Conservation (phyloP, 2,797 vertebrate species). For the Melanotaenia trifasciata region DNA sequence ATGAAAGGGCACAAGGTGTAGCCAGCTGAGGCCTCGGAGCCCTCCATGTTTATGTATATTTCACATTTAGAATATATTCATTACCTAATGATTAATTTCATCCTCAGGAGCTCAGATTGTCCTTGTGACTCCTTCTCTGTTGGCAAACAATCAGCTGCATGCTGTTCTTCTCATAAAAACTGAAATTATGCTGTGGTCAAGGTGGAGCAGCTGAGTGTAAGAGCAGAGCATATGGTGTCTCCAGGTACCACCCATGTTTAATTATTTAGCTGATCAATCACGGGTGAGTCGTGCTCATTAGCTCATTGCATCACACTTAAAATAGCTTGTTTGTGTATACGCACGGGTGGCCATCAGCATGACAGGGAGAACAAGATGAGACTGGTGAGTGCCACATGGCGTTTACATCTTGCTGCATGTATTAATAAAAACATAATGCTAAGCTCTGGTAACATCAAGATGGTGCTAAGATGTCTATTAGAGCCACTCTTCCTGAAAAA, state of each 20-base stretch:
- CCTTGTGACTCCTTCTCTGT: slow-evolving; percentile 13
- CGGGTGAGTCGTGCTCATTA: slow-evolving; percentile 66
- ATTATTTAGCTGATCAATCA: slow-evolving; percentile 84
- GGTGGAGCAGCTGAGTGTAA: slow-evolving; percentile 38
- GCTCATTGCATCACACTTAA: slow-evolving; percentile 43
- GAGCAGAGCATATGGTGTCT: slow-evolving; percentile 68
- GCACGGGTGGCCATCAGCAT: slow-evolving; percentile 33
- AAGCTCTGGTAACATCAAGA: slow-evolving; percentile 38
- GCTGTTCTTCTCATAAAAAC: slow-evolving; percentile 23
- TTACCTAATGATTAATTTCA: slow-evolving; percentile 25
- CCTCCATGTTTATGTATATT: slow-evolving; percentile 34
- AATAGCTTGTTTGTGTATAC: slow-evolving; percentile 38
- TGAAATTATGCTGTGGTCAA: slow-evolving; percentile 13
- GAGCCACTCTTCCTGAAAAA: slow-evolving; percentile 23
- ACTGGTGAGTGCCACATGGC: slow-evolving; percentile 62
- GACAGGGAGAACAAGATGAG: slow-evolving; percentile 52
- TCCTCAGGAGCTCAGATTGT: slow-evolving; percentile 13
- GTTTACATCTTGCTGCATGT: slow-evolving; percentile 54
- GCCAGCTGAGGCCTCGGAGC: slow-evolving; percentile 77
- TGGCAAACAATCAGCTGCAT: slow-evolving; percentile 15
- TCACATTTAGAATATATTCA: slow-evolving; percentile 36
- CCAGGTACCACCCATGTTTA: slow-evolving; percentile 78
- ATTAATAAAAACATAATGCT: slow-evolving; percentile 64
- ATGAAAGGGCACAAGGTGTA: slow-evolving; percentile 47
- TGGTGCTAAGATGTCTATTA: slow-evolving; percentile 26